phyloP scores from a whole-genome alignment of 2,113 vertebrate genomes.

The Meriones unguiculatus region DNA sequence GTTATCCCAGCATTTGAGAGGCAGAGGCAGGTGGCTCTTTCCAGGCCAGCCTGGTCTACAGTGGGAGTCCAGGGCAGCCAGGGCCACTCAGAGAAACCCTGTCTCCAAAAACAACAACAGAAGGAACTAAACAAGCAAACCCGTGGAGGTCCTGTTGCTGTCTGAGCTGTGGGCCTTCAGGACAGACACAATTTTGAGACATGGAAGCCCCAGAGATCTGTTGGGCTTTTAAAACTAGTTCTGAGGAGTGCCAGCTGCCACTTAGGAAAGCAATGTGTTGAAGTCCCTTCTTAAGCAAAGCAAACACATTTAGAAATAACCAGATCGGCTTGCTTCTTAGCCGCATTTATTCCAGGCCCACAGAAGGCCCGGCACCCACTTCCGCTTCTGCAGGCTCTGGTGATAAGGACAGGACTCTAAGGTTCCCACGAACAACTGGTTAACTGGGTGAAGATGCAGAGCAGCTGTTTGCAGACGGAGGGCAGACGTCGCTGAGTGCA shows the following conservation, averaged over 20 bases:
- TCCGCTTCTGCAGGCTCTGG: background rate
- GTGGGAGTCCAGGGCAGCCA: too few species aligned
- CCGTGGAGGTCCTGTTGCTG: background rate
- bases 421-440: too few species aligned
- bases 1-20: too few species aligned
- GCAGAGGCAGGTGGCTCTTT: too few species aligned
- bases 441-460: background rate
- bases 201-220: background rate
- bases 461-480: background rate
- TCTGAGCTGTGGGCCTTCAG: background rate
- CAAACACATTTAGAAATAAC: background rate
- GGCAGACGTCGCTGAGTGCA: too few species aligned
- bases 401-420: background rate
- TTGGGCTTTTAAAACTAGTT: background rate
- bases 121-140: rapidly evolving
- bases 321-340: rapidly evolving
- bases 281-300: slow-evolving; percentile 16
- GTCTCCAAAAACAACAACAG: background rate
- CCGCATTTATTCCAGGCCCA: background rate
- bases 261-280: background rate
- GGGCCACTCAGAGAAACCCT: too few species aligned
- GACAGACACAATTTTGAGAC: background rate
- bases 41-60: too few species aligned
- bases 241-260: background rate
- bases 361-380: background rate